These are phyloP conservation scores for Megaustenia siamemsis DNA, from an alignment of 2,888 invertebrate genomes.

Conservation along the genomic window DNA sequence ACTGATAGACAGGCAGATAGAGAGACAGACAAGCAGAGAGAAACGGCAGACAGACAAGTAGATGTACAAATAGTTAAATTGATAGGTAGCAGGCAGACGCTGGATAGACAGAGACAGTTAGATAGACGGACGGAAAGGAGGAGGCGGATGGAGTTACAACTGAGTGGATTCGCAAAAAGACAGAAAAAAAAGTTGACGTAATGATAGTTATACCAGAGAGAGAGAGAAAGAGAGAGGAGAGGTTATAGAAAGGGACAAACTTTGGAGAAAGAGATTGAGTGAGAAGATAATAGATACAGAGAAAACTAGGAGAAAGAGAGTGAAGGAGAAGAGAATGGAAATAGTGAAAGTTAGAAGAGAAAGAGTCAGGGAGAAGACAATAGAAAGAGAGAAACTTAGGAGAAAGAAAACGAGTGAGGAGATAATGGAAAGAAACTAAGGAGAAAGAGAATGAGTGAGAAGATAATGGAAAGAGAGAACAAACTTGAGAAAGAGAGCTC, in stretches of 20 bases:
- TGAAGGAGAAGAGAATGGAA: too few relatives aligned
- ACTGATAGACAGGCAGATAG: too few relatives aligned
- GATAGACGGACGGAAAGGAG: not conserved
- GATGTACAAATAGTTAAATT: not conserved
- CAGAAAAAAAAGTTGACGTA: too few relatives aligned
- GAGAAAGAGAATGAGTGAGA: not conserved
- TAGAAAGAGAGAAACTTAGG: too few relatives aligned
- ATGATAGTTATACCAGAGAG: not conserved
- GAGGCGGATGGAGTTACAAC: too few relatives aligned
- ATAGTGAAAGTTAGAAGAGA: too few relatives aligned
- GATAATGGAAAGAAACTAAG: not conserved
- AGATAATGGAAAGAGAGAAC: too few relatives aligned
- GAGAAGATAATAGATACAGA: not conserved
- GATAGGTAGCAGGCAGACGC: not conserved
- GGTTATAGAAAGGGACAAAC: not conserved
- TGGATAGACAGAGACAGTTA: not conserved
- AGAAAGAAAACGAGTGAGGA: too few relatives aligned
- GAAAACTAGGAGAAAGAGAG: too few relatives aligned
- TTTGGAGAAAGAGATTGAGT: not conserved
- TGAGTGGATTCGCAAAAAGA: too few relatives aligned
- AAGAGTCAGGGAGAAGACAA: not conserved
- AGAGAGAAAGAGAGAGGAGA: constrained; percentile 24
- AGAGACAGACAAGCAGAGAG: too few relatives aligned
- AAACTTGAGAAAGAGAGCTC: not conserved
- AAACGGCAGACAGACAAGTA: not conserved